A percentile compares a stretch with the other conserved stretches of the same genome.
Evolutionary conservation across 1,140 invertebrate genomes (phyloP).

Genomic region (Drosophila nigromelanica): DNA sequence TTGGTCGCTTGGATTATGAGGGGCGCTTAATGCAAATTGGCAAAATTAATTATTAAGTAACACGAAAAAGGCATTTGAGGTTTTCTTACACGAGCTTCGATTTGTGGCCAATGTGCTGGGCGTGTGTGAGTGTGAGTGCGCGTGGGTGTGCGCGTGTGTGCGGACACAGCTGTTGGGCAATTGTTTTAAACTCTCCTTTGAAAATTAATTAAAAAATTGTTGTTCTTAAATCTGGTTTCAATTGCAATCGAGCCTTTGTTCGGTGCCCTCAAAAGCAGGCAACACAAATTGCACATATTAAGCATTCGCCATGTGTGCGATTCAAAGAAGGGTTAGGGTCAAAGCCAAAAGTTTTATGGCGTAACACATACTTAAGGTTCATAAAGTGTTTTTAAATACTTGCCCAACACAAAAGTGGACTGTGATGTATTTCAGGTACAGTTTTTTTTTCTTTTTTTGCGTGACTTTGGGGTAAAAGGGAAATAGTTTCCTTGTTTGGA

Average conservation of each 20-base stretch:
- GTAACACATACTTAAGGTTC: neutral
- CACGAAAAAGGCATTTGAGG: slow-evolving; percentile 56
- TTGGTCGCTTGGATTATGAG: slow-evolving; percentile 41
- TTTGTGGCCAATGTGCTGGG: slow-evolving; percentile 27
- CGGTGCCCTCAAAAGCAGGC: slow-evolving; percentile 23
- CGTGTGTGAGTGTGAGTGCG: neutral
- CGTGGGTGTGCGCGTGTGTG: neutral
- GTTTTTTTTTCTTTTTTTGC: no score
- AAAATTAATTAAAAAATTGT: slow-evolving; percentile 39
- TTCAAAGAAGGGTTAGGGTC: neutral
- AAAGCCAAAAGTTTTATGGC: neutral
- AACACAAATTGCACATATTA: slow-evolving; percentile 6
- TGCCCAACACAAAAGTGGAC: no score
- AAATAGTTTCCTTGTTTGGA: no score
- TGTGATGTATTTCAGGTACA: no score
- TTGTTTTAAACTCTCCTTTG: slow-evolving; percentile 27
- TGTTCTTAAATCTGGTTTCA: neutral
- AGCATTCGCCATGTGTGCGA: neutral
- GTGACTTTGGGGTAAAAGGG: no score
- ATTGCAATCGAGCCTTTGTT: slow-evolving; percentile 2
- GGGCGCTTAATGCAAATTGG: slow-evolving; percentile 51
- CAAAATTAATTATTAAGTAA: slow-evolving; percentile 60
- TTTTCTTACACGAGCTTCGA: slow-evolving; percentile 37
- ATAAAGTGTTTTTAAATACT: no score
- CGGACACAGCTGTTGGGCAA: slow-evolving; percentile 20